Conservation (phyloP, 2,797 vertebrate genomes). For the Hippocampus kuda region DNA sequence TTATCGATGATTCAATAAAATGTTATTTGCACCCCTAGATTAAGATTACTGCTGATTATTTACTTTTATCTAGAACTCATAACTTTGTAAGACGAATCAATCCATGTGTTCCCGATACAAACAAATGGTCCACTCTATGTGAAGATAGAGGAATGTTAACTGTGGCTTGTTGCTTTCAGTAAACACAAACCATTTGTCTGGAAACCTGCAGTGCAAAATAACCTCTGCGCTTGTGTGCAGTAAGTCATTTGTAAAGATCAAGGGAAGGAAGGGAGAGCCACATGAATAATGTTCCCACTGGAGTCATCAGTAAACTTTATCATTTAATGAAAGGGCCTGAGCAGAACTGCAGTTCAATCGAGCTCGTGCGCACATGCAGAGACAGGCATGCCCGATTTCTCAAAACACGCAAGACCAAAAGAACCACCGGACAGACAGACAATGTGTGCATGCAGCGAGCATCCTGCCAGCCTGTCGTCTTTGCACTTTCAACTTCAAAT, state of each 20-base stretch:
- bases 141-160: slow-evolving; percentile 5
- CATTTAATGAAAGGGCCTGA: slow-evolving; percentile 65
- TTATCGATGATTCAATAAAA: too few species aligned
- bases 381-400: slow-evolving; percentile 52
- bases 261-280: slow-evolving; percentile 49
- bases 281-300: slow-evolving; percentile 60
- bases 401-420: slow-evolving; percentile 39
- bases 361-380: slow-evolving; percentile 44
- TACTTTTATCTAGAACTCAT: slow-evolving; percentile 3
- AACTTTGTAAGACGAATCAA: not conserved
- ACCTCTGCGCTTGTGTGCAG: slow-evolving; percentile 43
- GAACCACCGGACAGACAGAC: slow-evolving; percentile 3
- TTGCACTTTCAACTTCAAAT: slow-evolving; percentile 53
- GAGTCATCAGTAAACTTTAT: slow-evolving; percentile 68
- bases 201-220: slow-evolving; percentile 48
- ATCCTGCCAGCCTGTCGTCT: slow-evolving; percentile 20
- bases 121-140: slow-evolving; percentile 4
- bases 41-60: not conserved
- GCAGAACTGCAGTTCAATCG: slow-evolving; percentile 59
- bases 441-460: not conserved
- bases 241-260: slow-evolving; percentile 61
- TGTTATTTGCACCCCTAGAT: slow-evolving; percentile 3
- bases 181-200: slow-evolving; percentile 44
- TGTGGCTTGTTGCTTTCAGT: slow-evolving; percentile 28
- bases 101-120: slow-evolving; percentile 7